Conservation (phyloP, 2,888 invertebrate species). For the Schizaphis graminum region DNA sequence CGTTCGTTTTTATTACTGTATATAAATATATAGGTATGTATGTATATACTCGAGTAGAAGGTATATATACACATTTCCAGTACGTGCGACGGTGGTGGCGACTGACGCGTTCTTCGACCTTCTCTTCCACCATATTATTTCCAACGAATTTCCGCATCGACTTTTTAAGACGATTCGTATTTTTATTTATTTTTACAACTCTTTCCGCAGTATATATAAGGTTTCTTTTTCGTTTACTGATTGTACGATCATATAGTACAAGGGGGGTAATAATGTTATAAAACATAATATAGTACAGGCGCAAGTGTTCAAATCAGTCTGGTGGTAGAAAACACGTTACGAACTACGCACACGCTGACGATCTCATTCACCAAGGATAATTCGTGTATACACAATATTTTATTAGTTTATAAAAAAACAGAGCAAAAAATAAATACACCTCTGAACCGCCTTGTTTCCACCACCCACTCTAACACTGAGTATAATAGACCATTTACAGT, state of each 20-base stretch:
- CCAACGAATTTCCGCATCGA: conserved; percentile 34
- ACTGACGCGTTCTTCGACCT: not conserved
- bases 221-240: not conserved
- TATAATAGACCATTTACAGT: not conserved
- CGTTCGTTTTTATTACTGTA: conserved; percentile 53
- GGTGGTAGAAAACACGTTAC: not conserved
- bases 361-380: not conserved
- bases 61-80: not conserved
- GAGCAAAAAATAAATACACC: conserved; percentile 22
- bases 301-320: not conserved
- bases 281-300: not conserved
- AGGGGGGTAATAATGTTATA: not conserved
- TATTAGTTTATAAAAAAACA: conserved; percentile 15
- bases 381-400: conserved; percentile 8
- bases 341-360: not conserved
- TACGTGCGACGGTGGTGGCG: not conserved
- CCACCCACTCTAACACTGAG: not conserved
- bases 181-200: conserved; percentile 23
- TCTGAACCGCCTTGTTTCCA: not conserved
- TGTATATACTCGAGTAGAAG: not conserved
- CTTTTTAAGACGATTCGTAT: conserved; percentile 28
- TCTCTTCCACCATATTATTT: not conserved
- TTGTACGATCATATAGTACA: not conserved
- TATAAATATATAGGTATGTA: not conserved
- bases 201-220: not conserved